Conservation (phyloP, 2,888 invertebrate genomes). For the Cylindroiulus punctatus region DNA sequence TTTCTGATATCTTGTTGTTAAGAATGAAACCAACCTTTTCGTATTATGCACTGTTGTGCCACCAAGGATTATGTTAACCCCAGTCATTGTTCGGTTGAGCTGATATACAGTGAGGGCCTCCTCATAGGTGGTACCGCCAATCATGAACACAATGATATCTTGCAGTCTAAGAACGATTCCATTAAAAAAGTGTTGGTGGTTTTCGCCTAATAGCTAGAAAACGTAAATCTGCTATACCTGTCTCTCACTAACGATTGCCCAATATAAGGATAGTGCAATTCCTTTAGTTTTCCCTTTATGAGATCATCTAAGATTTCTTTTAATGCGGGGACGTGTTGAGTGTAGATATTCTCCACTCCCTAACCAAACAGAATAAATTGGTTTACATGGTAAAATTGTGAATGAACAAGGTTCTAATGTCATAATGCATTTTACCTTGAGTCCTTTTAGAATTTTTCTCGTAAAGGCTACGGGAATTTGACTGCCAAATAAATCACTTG, state of each 20-base stretch:
- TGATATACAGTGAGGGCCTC: constrained; percentile 88
- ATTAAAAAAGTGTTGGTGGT: no score
- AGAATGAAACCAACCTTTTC: constrained; percentile 54
- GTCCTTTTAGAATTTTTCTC: constrained; percentile 77
- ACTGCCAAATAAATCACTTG: constrained; percentile 82
- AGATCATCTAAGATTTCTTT: constrained; percentile 90
- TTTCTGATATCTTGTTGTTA: neutral
- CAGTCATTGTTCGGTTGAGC: constrained; percentile 79
- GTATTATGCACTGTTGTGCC: constrained; percentile 94
- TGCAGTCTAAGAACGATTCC: constrained; percentile 70
- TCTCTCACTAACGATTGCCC: constrained; percentile 70
- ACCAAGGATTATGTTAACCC: constrained; percentile 82
- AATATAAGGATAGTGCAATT: constrained; percentile 84
- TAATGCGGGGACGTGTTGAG: constrained; percentile 95
- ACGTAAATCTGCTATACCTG: constrained; percentile 62
- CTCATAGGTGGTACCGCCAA: constrained; percentile 97
- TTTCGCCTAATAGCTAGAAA: neutral
- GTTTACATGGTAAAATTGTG: constrained; percentile 39
- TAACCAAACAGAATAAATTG: constrained; percentile 69
- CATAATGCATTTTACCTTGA: constrained; percentile 73
- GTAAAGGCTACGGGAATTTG: constrained; percentile 89
- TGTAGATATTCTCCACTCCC: constrained; percentile 99
- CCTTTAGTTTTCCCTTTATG: constrained; percentile 87
- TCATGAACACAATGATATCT: constrained; percentile 94
- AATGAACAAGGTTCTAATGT: neutral